A percentile compares a stretch with the other conserved stretches of the same genome.
phyloP scores from a whole-genome alignment of 2,888 invertebrate species.

The Agrotis ipsilon region DNA sequence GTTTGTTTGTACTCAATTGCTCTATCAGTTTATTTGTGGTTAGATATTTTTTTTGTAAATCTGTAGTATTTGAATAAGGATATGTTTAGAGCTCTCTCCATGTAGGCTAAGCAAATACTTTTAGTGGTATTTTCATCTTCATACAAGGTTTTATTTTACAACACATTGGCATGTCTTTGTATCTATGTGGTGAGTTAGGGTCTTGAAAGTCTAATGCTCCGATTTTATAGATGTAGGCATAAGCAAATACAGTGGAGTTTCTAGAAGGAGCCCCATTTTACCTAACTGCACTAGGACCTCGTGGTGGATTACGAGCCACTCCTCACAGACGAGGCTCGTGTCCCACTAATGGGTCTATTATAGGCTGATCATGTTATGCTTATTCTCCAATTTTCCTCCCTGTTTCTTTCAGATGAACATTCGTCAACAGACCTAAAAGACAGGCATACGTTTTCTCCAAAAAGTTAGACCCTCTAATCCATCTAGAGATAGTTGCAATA shows the following conservation, averaged over 20 bases:
- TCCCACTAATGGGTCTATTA: no score
- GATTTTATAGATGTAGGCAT: background rate
- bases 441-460: background rate
- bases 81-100: constrained; percentile 1
- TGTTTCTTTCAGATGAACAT: background rate
- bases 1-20: constrained; percentile 35
- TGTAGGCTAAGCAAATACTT: constrained; percentile 10
- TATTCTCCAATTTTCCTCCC: background rate
- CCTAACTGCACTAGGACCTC: no score
- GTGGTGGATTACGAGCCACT: no score
- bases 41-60: constrained; percentile 20
- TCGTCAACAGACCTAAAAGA: no score
- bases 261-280: background rate
- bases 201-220: background rate
- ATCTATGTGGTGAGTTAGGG: background rate
- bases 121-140: background rate
- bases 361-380: no score
- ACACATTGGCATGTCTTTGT: background rate
- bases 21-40: constrained; percentile 13
- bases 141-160: background rate
- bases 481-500: background rate
- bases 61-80: constrained; percentile 18
- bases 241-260: background rate
- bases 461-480: background rate
- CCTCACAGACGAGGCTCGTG: no score